Evolutionary conservation across 2,113 vertebrate species (phyloP), one percentile per base, ranked within the genome.

Genomic region (Larimichthys polyactis): DNA sequence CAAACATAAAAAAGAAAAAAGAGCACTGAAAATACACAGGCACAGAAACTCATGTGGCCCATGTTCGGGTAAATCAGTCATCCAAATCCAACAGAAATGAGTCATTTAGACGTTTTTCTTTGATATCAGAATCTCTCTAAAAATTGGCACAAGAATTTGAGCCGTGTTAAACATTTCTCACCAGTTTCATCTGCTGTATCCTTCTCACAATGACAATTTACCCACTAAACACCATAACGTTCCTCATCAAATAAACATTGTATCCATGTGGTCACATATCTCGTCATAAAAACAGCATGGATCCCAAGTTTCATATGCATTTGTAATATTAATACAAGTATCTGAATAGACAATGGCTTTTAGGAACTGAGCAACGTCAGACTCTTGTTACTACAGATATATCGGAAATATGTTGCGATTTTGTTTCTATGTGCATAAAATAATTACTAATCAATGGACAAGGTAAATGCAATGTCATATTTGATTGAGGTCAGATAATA

Each of bases 101-200:
- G 1, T 57, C 40, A 51, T 48, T 22, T 57, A 24, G 24, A 55
- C 10, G 0, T 36, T 43, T 36, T 60, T 44, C 27, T 62, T 57
- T n/a, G 19, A 85, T 65, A 51, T 36, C 12, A 52, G 3, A 72
- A 69, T 48, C 17, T 12, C 46, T 75, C 24, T 67, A 24, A 43
- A 76, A 79, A 71, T 4, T 79, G 69, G 71, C 67, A 88, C 58
- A 68, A 81, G 15, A 63, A 69, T 70, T 54, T 67, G 51, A 79
- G 32, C 32, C 57, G 60, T 14, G 5, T 58, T 59, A 46, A 58
- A 49, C 40, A 58, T 52, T 78, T 55, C 52, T 67, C 7, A 60
- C 9, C 71, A 77, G 49, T 55, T 1, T 44, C 16, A 58, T 74
- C 63, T 40, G 24, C 43, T 29, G 29, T 4, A 7, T 54, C 27